These are phyloP conservation scores for Psittacula echo DNA, from an alignment of 2,797 vertebrate species.

Conservation along the genomic window DNA sequence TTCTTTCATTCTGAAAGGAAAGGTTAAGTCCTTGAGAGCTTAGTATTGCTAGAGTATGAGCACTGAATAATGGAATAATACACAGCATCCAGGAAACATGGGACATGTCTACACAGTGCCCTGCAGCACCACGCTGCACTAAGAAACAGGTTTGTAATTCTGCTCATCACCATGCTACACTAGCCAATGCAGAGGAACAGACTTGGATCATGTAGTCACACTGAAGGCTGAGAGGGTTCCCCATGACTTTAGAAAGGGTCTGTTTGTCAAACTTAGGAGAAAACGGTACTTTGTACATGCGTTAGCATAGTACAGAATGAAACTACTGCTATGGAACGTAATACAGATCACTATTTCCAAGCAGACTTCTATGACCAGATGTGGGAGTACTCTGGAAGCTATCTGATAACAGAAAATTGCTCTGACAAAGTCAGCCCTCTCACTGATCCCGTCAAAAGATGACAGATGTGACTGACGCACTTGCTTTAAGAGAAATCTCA, in stretches of 20 bases:
- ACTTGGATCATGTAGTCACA: background rate
- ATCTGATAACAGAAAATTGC: background rate
- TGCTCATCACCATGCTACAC: background rate
- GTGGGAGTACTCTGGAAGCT: background rate
- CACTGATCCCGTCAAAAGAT: background rate
- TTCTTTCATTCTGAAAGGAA: background rate
- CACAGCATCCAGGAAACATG: background rate
- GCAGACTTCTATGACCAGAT: background rate
- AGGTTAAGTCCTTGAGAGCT: background rate
- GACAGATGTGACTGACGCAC: background rate
- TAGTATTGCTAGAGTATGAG: background rate
- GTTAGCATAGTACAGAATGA: background rate
- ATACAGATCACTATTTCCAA: background rate
- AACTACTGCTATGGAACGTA: background rate
- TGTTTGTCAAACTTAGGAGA: background rate
- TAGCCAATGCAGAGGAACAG: background rate
- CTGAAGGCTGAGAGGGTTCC: background rate
- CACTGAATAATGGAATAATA: background rate
- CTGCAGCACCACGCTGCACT: background rate
- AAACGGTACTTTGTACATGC: background rate
- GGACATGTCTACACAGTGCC: background rate
- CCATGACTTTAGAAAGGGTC: background rate
- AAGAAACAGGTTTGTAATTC: background rate
- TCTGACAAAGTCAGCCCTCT: background rate
- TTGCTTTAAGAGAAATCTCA: background rate